These are phyloP conservation scores for Netelia inedita DNA, from an alignment of 2,888 invertebrate species.

Conservation along the genomic window DNA sequence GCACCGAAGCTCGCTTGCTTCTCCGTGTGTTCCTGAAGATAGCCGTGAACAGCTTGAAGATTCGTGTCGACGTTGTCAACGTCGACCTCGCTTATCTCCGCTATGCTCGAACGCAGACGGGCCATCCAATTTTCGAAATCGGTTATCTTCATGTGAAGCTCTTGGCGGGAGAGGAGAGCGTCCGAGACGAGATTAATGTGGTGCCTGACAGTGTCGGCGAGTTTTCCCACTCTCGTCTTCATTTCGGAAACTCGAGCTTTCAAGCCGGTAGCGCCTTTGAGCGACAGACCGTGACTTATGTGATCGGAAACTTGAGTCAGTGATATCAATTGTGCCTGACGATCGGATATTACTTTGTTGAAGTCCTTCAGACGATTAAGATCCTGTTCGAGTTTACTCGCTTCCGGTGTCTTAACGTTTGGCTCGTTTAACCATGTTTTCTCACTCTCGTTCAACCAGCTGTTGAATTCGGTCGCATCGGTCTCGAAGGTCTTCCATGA, in stretches of 20 bases:
- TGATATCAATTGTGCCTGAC: constrained; percentile 93
- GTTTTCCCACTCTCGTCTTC: constrained; percentile 90
- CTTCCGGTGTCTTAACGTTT: constrained; percentile 89
- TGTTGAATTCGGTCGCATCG: constrained; percentile 91
- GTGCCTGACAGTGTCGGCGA: constrained; percentile 91
- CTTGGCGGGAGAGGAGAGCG: constrained; percentile 92
- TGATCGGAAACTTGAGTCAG: constrained; percentile 93
- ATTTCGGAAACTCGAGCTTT: constrained; percentile 91
- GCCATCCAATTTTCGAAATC: constrained; percentile 94
- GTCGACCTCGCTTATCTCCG: constrained; percentile 92
- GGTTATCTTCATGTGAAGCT: constrained; percentile 92
- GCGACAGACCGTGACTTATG: constrained; percentile 91
- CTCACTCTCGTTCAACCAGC: constrained; percentile 91
- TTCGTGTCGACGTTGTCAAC: constrained; percentile 93
- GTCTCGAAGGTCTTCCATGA: constrained; percentile 94
- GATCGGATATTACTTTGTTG: constrained; percentile 94
- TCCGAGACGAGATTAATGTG: constrained; percentile 94
- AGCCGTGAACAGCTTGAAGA: constrained; percentile 91
- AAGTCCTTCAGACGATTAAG: constrained; percentile 92
- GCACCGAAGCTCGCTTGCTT: constrained; percentile 92
- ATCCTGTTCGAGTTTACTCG: constrained; percentile 92
- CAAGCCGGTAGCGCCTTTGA: constrained; percentile 91
- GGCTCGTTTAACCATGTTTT: constrained; percentile 87
- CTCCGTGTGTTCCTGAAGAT: constrained; percentile 94
- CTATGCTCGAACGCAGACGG: constrained; percentile 89